These are phyloP conservation scores for Fissipunctia ypsillon DNA, from an alignment of 2,888 invertebrate genomes.

Conservation along the genomic window DNA sequence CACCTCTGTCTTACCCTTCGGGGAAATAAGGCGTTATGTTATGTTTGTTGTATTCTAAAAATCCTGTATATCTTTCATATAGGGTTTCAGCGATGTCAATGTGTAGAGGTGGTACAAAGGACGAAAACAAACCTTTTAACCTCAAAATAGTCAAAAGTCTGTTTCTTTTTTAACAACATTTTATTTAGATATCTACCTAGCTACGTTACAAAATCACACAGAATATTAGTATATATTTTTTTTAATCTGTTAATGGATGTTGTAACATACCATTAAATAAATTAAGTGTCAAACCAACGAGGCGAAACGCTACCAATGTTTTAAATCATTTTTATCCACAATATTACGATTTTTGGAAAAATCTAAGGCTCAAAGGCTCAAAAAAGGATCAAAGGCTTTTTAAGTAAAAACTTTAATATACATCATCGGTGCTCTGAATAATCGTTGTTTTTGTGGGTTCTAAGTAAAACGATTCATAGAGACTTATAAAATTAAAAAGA, in stretches of 20 bases:
- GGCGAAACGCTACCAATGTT: neutral
- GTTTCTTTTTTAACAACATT: neutral
- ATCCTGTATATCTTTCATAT: neutral
- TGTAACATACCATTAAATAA: neutral
- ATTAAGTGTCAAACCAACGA: constrained; percentile 10
- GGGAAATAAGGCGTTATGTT: too few relatives aligned
- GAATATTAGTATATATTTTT: neutral
- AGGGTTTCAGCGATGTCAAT: neutral
- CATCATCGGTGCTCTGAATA: neutral
- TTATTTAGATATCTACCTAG: neutral
- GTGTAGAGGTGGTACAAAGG: neutral
- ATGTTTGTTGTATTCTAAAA: neutral
- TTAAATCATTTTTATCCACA: neutral
- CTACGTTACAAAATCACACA: neutral
- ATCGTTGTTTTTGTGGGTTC: neutral
- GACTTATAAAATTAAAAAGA: neutral
- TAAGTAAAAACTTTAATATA: neutral
- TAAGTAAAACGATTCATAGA: neutral
- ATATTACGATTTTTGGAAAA: neutral
- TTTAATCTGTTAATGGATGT: neutral
- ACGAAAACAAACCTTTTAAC: neutral
- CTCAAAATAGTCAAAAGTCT: neutral
- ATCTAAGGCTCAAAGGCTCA: too few relatives aligned
- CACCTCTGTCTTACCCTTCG: too few relatives aligned
- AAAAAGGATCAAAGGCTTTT: neutral